Evolutionary conservation across 2,113 vertebrate genomes (phyloP), one percentile per base, ranked within the genome.

Genomic region (Oenanthe oenanthe): DNA sequence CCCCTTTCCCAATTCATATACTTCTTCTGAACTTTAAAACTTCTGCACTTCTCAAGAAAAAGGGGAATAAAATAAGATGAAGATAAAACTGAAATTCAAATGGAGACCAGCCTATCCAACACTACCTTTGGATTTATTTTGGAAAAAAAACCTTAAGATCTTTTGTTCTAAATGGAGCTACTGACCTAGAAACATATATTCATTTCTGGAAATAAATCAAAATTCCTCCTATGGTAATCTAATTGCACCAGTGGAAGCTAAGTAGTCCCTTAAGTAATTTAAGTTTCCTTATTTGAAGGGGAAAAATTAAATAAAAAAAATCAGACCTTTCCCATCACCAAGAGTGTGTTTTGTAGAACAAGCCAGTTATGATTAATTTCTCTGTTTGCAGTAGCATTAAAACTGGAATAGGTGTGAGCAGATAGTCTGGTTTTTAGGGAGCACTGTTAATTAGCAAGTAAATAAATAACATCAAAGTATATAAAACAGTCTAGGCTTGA

Each of bases 191-290:
- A 95, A 91, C 85, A 89, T 51, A 96, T 45, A 96, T 71, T 68
- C 75, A 68, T 95, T 89, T 95, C 91, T 85, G 61, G 78, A 96
- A 97, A 97, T 96, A 97, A 96, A 96, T 97, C 94, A 96, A 87
- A 94, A 91, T 94, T 92, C 78, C 74, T 96, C 78, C 85, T 95
- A 57, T 40, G 68, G 96, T 95, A 96, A 97, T 95, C 90, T 96
- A 97, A 95, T 96, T 92, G 76, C 91, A 95, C 90, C 81, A 92
- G 88, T 88, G 94, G 92, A 85, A 89, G 86, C 81, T 96, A 93
- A 96, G 83, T 42, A 97, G 94, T 97, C 97, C 97, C 97, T 93
- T 76, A 97, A 96, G 96, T 95, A 97, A 97, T 97, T 97, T 97
- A 89, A 94, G 92, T 90, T 96, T 93, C 87, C 91, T 92, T 94